These are phyloP conservation scores for Drosophila neocordata DNA, from an alignment of 1,140 invertebrate genomes.

Conservation along the genomic window DNA sequence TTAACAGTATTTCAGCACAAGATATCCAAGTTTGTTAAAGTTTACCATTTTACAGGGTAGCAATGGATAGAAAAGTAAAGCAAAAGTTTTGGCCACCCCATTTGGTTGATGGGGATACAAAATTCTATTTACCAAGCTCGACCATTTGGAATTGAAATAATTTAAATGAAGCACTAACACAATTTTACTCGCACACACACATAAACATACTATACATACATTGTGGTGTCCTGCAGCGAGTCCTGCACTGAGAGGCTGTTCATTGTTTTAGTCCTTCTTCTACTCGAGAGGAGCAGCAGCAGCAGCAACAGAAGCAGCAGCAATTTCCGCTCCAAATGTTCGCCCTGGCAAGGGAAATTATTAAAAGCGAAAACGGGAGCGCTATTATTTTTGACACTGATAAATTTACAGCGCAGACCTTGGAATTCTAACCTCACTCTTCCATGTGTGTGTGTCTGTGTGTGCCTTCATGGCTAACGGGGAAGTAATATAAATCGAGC, in stretches of 20 bases:
- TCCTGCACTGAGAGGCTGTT: constrained; percentile 29
- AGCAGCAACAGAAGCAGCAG: constrained; percentile 41
- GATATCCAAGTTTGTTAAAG: no score
- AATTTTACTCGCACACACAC: constrained; percentile 10
- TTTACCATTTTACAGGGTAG: neutral
- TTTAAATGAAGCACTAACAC: constrained; percentile 34
- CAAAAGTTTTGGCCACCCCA: constrained; percentile 9
- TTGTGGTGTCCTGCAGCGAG: constrained; percentile 18
- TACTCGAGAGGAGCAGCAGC: constrained; percentile 34
- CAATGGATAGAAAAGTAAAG: neutral
- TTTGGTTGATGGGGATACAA: neutral
- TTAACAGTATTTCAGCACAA: no score
- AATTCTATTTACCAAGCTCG: constrained; percentile 24
- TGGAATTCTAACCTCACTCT: constrained; percentile 59
- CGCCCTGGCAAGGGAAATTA: constrained; percentile 73
- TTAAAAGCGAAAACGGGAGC: constrained; percentile 78
- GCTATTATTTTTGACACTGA: constrained; percentile 81
- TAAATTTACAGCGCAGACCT: constrained; percentile 74
- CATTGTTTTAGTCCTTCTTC: constrained; percentile 69
- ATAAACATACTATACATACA: constrained; percentile 14
- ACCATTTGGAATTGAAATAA: constrained; percentile 55
- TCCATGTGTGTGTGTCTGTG: constrained; percentile 14
- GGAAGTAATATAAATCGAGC: constrained; percentile 79
- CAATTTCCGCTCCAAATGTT: constrained; percentile 78
- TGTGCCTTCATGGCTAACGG: constrained; percentile 54